These are phyloP conservation scores for Dasyurus viverrinus DNA, from an alignment of 2,113 vertebrate species.

Conservation along the genomic window DNA sequence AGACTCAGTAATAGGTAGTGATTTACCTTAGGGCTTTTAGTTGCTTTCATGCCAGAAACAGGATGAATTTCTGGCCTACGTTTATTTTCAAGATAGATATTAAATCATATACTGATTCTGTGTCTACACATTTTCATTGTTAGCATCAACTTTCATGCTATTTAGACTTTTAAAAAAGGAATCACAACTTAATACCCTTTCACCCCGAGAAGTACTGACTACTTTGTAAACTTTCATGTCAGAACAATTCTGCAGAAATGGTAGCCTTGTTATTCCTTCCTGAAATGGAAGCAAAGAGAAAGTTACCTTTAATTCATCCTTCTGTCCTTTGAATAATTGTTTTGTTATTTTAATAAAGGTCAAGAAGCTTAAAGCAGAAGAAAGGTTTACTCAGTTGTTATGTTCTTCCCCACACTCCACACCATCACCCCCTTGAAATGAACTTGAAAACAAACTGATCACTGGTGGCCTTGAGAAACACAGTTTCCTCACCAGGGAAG, in stretches of 20 bases:
- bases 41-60: not conserved
- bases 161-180: constrained; percentile 55
- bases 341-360: constrained; percentile 81
- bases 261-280: not conserved
- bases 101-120: not conserved
- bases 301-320: constrained; percentile 76
- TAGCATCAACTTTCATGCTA: constrained; percentile 59
- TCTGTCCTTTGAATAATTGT: constrained; percentile 76
- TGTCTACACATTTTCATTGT: constrained; percentile 48
- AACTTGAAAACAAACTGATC: constrained; percentile 62
- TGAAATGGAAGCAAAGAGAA: constrained; percentile 73
- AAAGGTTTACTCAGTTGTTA: constrained; percentile 65
- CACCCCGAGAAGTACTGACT: constrained; percentile 5
- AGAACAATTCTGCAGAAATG: constrained; percentile 44
- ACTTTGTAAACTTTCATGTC: constrained; percentile 61
- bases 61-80: not conserved
- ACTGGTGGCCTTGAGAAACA: constrained; percentile 48
- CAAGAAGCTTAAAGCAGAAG: constrained; percentile 74
- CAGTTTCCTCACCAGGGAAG: constrained; percentile 9
- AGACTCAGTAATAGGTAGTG: not conserved
- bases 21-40: not conserved
- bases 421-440: constrained; percentile 39
- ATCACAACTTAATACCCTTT: constrained; percentile 21
- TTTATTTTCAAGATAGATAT: not conserved
- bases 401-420: not conserved